A percentile compares a stretch with the other conserved stretches of the same genome.
Evolutionary conservation across 2,797 vertebrate genomes (phyloP).

Genomic region (Manis javanica): DNA sequence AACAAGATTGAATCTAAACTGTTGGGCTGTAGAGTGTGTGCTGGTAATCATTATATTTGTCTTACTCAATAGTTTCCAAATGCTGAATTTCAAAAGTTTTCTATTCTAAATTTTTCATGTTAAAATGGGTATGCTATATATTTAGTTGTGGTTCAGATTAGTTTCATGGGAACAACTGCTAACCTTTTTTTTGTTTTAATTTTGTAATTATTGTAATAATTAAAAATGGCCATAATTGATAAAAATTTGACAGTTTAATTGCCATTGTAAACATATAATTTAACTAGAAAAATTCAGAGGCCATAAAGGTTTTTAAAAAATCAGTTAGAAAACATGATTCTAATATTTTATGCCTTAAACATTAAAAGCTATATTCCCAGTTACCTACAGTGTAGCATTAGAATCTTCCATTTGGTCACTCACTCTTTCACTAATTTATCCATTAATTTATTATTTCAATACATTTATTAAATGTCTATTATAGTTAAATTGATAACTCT

Average conservation of each 20-base stretch:
- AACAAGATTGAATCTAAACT: not conserved
- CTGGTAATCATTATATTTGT: not conserved
- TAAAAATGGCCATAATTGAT: not conserved
- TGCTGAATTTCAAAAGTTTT: not conserved
- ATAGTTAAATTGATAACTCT: not conserved
- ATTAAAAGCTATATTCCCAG: not conserved
- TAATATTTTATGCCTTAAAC: not conserved
- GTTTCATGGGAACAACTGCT: not conserved
- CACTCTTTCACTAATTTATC: not conserved
- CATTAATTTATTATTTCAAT: not conserved
- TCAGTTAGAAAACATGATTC: not conserved
- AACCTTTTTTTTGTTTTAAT: not conserved
- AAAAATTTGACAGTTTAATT: not conserved
- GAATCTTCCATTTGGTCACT: not conserved
- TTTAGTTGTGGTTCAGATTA: not conserved
- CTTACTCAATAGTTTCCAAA: not conserved
- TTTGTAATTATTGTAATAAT: not conserved
- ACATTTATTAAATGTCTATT: not conserved
- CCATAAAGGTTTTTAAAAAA: not conserved
- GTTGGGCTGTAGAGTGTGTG: no score
- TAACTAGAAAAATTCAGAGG: constrained; percentile 16
- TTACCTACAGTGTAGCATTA: not conserved
- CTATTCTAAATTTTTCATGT: not conserved
- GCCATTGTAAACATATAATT: not conserved
- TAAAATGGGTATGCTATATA: not conserved